Percentiles rank a stretch among this genome's conserved stretches.
phyloP scores from a whole-genome alignment of 1,140 invertebrate species.

The Harlomillsia oculata region DNA sequence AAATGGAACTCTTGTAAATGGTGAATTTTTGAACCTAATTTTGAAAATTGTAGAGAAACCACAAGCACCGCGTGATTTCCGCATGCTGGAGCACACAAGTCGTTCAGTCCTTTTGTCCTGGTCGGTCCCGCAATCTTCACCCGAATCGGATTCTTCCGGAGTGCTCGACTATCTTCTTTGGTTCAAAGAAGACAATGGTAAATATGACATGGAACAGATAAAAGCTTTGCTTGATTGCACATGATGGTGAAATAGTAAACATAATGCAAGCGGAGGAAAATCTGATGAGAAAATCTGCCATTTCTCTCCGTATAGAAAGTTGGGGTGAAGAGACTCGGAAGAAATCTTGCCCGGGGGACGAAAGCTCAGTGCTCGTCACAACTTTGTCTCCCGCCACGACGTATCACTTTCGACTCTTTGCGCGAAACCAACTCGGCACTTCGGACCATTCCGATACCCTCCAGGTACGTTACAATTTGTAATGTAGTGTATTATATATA shows the following conservation, averaged over 20 bases:
- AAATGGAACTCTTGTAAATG: neutral
- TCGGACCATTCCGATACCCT: conserved; percentile 44
- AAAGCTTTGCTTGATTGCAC: no score
- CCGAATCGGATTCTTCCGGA: conserved; percentile 41
- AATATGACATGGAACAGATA: no score
- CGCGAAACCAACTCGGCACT: conserved; percentile 45
- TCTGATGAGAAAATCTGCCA: no score
- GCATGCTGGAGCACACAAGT: conserved; percentile 38
- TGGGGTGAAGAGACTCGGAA: conserved; percentile 25
- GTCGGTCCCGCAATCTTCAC: conserved; percentile 31
- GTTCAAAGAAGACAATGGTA: conserved; percentile 35
- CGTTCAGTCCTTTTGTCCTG: conserved; percentile 39
- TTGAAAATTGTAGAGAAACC: conserved; percentile 38
- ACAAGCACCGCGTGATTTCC: conserved; percentile 39
- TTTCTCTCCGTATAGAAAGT: conserved; percentile 10
- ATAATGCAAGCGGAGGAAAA: no score
- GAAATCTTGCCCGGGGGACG: conserved; percentile 31
- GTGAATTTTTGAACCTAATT: neutral
- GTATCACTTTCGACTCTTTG: conserved; percentile 46
- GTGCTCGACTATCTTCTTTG: conserved; percentile 39
- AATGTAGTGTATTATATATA: no score
- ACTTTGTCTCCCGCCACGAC: conserved; percentile 44
- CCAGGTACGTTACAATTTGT: conserved; percentile 20
- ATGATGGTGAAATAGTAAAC: no score
- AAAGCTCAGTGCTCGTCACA: conserved; percentile 36